These are phyloP conservation scores for Sclerurus mexicanus DNA, from an alignment of 2,113 vertebrate genomes.

Conservation along the genomic window DNA sequence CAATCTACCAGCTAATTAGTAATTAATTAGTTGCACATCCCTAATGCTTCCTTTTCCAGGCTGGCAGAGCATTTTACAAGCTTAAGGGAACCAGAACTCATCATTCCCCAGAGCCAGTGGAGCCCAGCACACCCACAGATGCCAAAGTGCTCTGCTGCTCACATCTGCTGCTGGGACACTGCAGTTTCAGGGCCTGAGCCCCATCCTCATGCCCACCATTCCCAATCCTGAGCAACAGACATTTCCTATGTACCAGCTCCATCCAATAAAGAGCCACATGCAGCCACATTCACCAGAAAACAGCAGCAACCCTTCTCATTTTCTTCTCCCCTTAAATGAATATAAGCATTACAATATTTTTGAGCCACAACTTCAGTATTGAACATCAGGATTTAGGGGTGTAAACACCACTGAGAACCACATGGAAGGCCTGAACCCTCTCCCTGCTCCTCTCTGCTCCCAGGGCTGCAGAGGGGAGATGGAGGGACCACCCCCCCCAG, in stretches of 20 bases:
- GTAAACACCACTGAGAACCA: not conserved
- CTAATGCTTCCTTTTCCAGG: not conserved
- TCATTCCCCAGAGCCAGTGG: fast-evolving
- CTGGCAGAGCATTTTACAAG: not conserved
- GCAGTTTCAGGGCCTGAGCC: not conserved
- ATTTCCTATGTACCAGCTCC: not conserved
- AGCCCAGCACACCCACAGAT: fast-evolving
- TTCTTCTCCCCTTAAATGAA: not conserved
- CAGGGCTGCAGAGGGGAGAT: not conserved
- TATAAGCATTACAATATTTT: fast-evolving
- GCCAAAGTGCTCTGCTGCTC: not conserved
- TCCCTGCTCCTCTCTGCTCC: not conserved
- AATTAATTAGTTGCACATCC: slow-evolving; percentile 22
- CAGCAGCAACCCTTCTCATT: not conserved
- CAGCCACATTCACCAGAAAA: not conserved
- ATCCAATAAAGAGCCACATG: fast-evolving
- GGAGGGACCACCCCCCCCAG: not conserved
- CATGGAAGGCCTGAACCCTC: fast-evolving
- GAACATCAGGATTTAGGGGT: not conserved
- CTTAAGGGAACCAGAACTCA: not conserved
- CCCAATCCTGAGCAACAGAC: not conserved
- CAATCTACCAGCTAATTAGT: not conserved
- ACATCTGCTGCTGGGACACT: not conserved
- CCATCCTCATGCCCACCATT: fast-evolving
- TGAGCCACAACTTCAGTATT: not conserved